Conservation (phyloP, 1,140 invertebrate species). For the Drosophila pallidifrons region DNA sequence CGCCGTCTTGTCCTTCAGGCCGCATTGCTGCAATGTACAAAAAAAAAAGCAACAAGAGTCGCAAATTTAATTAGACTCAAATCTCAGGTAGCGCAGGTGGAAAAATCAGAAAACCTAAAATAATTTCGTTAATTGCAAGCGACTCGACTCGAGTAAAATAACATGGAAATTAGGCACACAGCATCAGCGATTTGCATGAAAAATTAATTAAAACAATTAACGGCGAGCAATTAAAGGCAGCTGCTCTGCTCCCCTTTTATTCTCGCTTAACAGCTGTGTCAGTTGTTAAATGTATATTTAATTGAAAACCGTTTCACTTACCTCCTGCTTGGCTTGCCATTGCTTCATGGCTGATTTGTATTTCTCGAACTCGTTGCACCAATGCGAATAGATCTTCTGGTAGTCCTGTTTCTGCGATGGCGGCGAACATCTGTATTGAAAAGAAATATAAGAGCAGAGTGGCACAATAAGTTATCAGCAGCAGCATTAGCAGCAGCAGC, state of each 20-base stretch:
- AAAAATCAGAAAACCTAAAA: constrained; percentile 39
- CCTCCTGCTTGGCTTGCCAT: constrained; percentile 91
- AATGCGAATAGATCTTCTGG: constrained; percentile 91
- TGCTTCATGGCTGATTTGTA: constrained; percentile 92
- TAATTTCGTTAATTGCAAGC: constrained; percentile 57
- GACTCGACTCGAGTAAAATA: constrained; percentile 51
- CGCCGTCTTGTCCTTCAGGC: constrained; percentile 72
- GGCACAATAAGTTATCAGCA: constrained; percentile 55
- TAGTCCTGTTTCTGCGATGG: constrained; percentile 90
- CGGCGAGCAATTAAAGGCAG: constrained; percentile 63
- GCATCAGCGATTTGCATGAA: constrained; percentile 55
- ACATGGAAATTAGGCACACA: constrained; percentile 65
- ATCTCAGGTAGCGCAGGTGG: neutral
- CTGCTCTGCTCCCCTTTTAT: constrained; percentile 19
- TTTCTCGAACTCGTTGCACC: constrained; percentile 93
- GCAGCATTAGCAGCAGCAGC: constrained; percentile 24
- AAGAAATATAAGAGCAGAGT: neutral
- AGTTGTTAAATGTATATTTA: constrained; percentile 52
- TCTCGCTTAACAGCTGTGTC: neutral
- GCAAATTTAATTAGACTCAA: constrained; percentile 28
- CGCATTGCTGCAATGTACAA: constrained; percentile 71
- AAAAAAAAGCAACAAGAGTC: neutral
- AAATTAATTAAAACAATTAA: constrained; percentile 84
- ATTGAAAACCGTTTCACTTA: constrained; percentile 84
- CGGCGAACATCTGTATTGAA: constrained; percentile 87